Evolutionary conservation across 2,888 invertebrate genomes (phyloP), one percentile per base, ranked within the genome.

Genomic region (Drosophila picticornis): DNA sequence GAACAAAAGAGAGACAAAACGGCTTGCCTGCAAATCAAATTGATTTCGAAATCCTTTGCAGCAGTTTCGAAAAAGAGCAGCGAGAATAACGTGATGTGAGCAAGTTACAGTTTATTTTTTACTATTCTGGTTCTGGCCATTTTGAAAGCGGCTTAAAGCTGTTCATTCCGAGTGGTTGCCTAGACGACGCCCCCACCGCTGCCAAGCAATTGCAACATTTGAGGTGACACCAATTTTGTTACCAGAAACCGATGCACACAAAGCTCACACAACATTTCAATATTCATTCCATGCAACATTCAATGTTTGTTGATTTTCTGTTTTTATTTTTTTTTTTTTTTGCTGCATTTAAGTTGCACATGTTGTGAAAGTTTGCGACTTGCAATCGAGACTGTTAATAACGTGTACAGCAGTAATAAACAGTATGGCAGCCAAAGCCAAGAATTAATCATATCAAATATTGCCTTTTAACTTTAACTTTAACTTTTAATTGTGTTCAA

Each of bases 91-190:
- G 69, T 38, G 48, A 59, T 38, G 46, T 43, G 53, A 56, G 10
- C 25, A 66, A 65, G 52, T 71, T 63, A 40, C 57, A 22, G 55
- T 68, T 63, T 69, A 80, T 81, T 61, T 72, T 75, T 77, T 84
- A 66, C 76, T 72, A 63, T 70, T 63, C 55, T 62, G 77, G 67
- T 82, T 86, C 84, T 76, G 77, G 67, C 65, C 77, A 80, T 78
- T 85, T 85, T 67, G 79, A 87, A 85, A 89, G 88, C 83, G 85
- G 89, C 90, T 89, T 89, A 87, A 89, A 89, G 83, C 78, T 87
- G 89, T 89, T 87, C 84, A 79, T 80, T 87, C 80, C 83, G 75
- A 80, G 75, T 86, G 84, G 80, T 87, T 88, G 84, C 62, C 64
- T 73, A 48, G 52, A 51, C 61, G 52, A 60, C 63, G 59, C 29